Base-by-base conservation (phyloP, 2,113 vertebrate species). In the Procavia capensis region DNA sequence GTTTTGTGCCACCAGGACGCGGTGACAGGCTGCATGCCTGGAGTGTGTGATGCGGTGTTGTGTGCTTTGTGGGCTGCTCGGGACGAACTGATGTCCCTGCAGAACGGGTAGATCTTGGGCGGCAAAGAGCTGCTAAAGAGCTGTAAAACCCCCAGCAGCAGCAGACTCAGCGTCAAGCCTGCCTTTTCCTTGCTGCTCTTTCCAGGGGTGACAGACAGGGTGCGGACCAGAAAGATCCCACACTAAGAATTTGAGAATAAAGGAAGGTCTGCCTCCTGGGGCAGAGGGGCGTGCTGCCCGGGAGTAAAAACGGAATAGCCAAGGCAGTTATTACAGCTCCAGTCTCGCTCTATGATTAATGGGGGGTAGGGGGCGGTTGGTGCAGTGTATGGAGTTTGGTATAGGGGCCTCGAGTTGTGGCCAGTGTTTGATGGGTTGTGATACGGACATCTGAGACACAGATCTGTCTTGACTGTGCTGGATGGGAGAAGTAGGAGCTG, bases 121-220 rank as follows among this genome's bases (percentile, higher is more conserved):
- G 1, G 66, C 70, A 25, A 47, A 93, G 66, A 88, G 91, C 86
- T 95, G 70, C 88, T 79, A 45, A 84, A 66, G 80, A 68, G 82
- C 90, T 84, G 79, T 63, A 88, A 41, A 90, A 57, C 61, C 25
- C 36, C 78, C 43, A 36, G 41, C 63, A 47, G 27, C 47, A 39
- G 70, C 90, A 97, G 54, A n/a, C 54, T 83, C 78, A 95, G 61
- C n/a, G 16, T 61, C 22, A 3, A 50, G 85, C 80, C 70, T 47
- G 25, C 63, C 75, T n/a, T 94, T 59, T 92, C 81, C 14, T 84
- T 79, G 64, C 72, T 36, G 70, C 47, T 41, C 61, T 78, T 76
- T 83, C 59, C n/a, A 72, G 50, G 76, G 72, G 50, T 74, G 34
- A 81, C 72, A 82, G 47, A 31, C 66, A 29, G 14, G 78, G 78